Percentiles rank a stretch among this genome's conserved stretches.
Conservation (phyloP, 2,113 vertebrate genomes). For the Trinectes maculatus region DNA sequence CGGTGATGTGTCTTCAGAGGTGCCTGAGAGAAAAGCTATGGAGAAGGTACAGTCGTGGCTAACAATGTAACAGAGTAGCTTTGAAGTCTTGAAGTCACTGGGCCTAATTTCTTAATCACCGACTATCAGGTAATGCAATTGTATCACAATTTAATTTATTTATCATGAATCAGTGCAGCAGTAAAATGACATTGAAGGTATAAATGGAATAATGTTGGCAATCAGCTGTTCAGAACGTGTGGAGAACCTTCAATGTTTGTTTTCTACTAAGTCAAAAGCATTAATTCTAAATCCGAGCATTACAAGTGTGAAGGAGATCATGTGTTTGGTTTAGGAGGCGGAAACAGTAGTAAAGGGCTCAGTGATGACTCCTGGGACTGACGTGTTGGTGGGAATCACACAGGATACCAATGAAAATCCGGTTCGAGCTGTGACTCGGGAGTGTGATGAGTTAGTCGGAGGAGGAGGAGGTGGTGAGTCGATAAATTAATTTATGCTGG, state of each 20-base stretch:
- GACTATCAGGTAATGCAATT: too few relatives aligned
- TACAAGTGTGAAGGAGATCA: neutral
- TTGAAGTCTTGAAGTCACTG: too few relatives aligned
- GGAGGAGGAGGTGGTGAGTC: slow-evolving; percentile 67
- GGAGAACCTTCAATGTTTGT: neutral
- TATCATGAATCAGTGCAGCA: too few relatives aligned
- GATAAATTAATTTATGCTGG: too few relatives aligned
- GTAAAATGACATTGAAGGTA: too few relatives aligned
- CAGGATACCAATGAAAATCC: slow-evolving; percentile 36
- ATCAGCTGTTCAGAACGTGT: neutral
- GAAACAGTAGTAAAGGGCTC: slow-evolving; percentile 68
- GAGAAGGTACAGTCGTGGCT: too few relatives aligned
- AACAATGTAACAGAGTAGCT: too few relatives aligned
- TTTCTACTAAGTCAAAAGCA: neutral
- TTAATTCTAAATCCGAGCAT: too few relatives aligned
- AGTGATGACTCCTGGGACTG: slow-evolving; percentile 57
- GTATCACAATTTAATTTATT: too few relatives aligned
- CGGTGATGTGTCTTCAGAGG: slow-evolving; percentile 64
- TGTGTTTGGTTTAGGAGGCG: slow-evolving; percentile 70
- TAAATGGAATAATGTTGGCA: too few relatives aligned
- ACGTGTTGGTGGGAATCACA: slow-evolving; percentile 64
- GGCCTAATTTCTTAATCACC: too few relatives aligned
- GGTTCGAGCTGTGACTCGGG: slow-evolving; percentile 48
- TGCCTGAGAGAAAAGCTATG: slow-evolving; percentile 46
- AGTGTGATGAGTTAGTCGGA: slow-evolving; percentile 4